Evolutionary conservation across 2,888 invertebrate species (phyloP).

Genomic region (Carpatolechia fugitivella): DNA sequence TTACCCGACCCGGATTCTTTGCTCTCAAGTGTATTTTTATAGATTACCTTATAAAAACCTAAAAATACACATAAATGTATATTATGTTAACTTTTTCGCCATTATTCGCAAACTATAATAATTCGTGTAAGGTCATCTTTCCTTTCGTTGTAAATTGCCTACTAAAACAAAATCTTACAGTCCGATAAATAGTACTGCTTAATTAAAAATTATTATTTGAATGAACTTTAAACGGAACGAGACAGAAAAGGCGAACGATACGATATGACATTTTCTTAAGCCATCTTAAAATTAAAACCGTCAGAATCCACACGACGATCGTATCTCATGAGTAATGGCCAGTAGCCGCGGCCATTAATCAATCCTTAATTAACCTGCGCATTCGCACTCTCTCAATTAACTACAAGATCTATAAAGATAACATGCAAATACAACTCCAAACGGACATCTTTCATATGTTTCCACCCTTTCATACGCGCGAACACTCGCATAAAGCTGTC

Average conservation of each 20-base stretch:
- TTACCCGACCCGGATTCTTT: too few relatives aligned
- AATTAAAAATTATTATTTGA: too few relatives aligned
- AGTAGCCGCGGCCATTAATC: conserved; percentile 63
- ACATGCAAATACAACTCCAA: conserved; percentile 54
- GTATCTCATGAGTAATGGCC: conserved; percentile 47
- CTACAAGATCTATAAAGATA: conserved; percentile 58
- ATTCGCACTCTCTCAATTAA: conserved; percentile 66
- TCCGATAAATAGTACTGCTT: too few relatives aligned
- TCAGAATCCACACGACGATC: conserved; percentile 32
- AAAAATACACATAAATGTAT: too few relatives aligned
- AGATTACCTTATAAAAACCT: too few relatives aligned
- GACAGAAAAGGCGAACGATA: background rate
- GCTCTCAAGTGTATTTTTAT: too few relatives aligned
- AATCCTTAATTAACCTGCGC: conserved; percentile 60
- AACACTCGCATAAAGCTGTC: conserved; percentile 27
- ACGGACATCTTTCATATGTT: conserved; percentile 42
- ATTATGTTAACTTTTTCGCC: too few relatives aligned
- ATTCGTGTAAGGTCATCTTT: too few relatives aligned
- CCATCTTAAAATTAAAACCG: conserved; percentile 20
- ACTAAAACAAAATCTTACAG: too few relatives aligned
- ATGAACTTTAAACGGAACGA: too few relatives aligned
- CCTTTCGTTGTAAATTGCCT: too few relatives aligned
- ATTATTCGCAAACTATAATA: too few relatives aligned
- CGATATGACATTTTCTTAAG: background rate
- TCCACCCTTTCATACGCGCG: conserved; percentile 31